phyloP scores from a whole-genome alignment of 2,888 invertebrate genomes.

The Thymelicus sylvestris region DNA sequence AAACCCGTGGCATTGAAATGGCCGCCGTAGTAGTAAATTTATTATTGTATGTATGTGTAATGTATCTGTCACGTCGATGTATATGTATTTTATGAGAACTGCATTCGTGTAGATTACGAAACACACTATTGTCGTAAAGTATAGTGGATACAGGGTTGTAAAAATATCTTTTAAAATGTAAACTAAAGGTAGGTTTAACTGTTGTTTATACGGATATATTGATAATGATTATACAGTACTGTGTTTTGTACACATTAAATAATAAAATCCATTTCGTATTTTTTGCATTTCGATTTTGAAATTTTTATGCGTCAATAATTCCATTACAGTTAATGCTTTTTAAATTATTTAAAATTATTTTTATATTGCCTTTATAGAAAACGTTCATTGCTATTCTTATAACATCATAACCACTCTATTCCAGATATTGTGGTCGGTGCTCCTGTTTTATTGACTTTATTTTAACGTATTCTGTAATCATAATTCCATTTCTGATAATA shows the following conservation, averaged over 20 bases:
- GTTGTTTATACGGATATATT: conserved; percentile 81
- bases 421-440: conserved; percentile 36
- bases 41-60: conserved; percentile 14
- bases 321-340: conserved; percentile 58
- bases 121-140: conserved; percentile 73
- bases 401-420: conserved; percentile 31
- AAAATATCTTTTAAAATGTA: conserved; percentile 82
- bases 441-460: conserved; percentile 42
- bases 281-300: conserved; percentile 64
- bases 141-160: conserved; percentile 85
- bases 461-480: conserved; percentile 15
- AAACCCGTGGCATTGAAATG: conserved; percentile 26
- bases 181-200: conserved; percentile 72
- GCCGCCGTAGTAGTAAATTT: conserved; percentile 21
- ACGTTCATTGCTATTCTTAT: conserved; percentile 29
- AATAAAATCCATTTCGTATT: conserved; percentile 67
- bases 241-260: conserved; percentile 71
- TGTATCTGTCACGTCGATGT: conserved; percentile 45
- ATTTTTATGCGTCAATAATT: conserved; percentile 54
- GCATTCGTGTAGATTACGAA: conserved; percentile 63
- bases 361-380: conserved; percentile 49
- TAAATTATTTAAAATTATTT: conserved; percentile 63
- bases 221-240: conserved; percentile 73
- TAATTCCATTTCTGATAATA: conserved; percentile 36
- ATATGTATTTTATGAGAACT: conserved; percentile 48